Evolutionary conservation across 2,797 vertebrate genomes (phyloP), one percentile per base, ranked within the genome.

Genomic region (Sebastes diaconus): DNA sequence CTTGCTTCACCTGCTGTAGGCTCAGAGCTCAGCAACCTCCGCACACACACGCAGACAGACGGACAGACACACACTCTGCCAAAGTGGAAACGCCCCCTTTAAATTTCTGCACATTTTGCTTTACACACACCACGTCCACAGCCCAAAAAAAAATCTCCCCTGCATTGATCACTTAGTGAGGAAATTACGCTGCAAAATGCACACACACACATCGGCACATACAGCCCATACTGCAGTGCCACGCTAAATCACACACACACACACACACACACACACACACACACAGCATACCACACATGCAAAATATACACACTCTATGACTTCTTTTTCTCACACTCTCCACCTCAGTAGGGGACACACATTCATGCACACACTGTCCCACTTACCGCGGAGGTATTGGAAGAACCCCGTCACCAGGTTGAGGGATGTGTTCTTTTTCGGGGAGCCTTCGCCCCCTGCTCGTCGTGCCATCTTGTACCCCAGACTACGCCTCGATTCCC

Each of bases 381-480:
- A 97, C 97, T 97, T 96, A 98, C 97, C 97, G 3, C 95, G 96
- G 36, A 93, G 87, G 89, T 93, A 96, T 88, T 95, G 97, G 90
- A 92, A 95, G 92, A 96, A 95, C 73, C 95, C 96, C 0, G 96
- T 95, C 90, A 96, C 94, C 90, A 97, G 92, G 90, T 96, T 96
- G 81, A 97, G 89, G 1, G 96, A 95, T 0, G 93, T 78, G 68
- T 88, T 93, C 86, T 91, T 97, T 93, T 95, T 97, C 50, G 93
- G 85, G 85, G 94, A 94, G 89, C 93, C 82, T 84, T 94, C 95
- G 65, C 84, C 88, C 75, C 84, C 92, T 70, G 79, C 80, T 78
- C 77, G 90, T 42, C 60, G 85, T 76, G 92, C 92, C 94, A 94
- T 94, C 87, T 90, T 92, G 85, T 84, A 64, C 77, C 89, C 79